Conservation (phyloP, 1,140 invertebrate genomes). For the Drosophila chauvacae region DNA sequence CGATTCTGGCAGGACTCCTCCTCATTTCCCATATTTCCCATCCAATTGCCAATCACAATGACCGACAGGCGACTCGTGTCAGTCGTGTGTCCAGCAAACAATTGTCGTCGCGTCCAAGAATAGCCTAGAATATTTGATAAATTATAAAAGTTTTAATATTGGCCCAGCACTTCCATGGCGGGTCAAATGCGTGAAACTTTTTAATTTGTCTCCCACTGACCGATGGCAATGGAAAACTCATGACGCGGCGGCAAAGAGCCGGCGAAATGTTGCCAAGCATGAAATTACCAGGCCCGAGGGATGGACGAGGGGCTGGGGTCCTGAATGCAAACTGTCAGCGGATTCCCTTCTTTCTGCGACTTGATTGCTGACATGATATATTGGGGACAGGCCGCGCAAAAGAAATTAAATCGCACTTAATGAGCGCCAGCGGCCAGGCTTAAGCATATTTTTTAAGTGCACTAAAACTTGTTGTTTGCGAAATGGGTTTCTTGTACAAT, state of each 20-base stretch:
- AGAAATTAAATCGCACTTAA: slow-evolving; percentile 75
- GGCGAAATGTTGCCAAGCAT: slow-evolving; percentile 72
- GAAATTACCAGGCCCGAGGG: slow-evolving; percentile 61
- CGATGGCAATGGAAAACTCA: slow-evolving; percentile 42
- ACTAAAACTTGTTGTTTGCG: background rate
- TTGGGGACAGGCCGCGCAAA: slow-evolving; percentile 40
- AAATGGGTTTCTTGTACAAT: slow-evolving; percentile 1
- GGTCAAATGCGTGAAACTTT: slow-evolving; percentile 59
- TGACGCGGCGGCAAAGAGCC: slow-evolving; percentile 24
- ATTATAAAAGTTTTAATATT: slow-evolving; percentile 80
- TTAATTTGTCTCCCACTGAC: slow-evolving; percentile 70
- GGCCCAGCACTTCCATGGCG: slow-evolving; percentile 44
- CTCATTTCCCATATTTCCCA: slow-evolving; percentile 11
- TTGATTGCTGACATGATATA: slow-evolving; percentile 74
- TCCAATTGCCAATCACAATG: slow-evolving; percentile 48
- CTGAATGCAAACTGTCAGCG: slow-evolving; percentile 73
- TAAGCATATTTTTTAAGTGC: slow-evolving; percentile 19
- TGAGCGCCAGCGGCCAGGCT: slow-evolving; percentile 51
- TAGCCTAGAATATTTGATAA: slow-evolving; percentile 70
- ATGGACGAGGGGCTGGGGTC: slow-evolving; percentile 5
- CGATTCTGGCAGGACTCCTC: slow-evolving; percentile 25
- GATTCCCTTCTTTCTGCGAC: slow-evolving; percentile 60
- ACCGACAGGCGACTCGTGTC: slow-evolving; percentile 49
- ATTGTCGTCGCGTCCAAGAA: slow-evolving; percentile 33
- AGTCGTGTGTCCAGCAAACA: slow-evolving; percentile 44